Conservation (phyloP, 2,113 vertebrate species). For the Ceyx melanurus region DNA sequence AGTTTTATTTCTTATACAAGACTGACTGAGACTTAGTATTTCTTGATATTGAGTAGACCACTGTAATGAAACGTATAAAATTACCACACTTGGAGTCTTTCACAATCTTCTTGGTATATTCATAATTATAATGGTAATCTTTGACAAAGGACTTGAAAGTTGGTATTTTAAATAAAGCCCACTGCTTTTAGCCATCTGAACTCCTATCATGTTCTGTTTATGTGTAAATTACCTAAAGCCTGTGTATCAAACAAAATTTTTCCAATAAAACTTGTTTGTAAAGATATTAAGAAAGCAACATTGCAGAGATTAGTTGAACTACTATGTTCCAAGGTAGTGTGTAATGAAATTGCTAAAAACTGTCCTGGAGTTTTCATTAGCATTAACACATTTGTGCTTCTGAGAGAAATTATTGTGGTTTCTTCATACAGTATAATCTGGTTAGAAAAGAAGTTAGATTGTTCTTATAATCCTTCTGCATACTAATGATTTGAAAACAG, state of each 20-base stretch:
- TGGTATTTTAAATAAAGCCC: neutral
- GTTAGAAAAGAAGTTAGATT: constrained; percentile 36
- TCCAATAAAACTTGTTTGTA: neutral
- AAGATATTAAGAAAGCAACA: constrained; percentile 23
- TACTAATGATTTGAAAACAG: neutral
- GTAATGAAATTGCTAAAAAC: constrained; percentile 53
- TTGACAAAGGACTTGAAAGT: neutral
- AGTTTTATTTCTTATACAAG: neutral
- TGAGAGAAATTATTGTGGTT: constrained; percentile 38
- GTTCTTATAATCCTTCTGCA: constrained; percentile 1
- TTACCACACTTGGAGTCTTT: neutral
- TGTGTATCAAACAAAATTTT: neutral
- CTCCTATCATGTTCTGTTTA: neutral
- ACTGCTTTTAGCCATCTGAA: neutral
- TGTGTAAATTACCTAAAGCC: neutral
- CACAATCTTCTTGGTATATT: neutral
- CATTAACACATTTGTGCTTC: constrained; percentile 29
- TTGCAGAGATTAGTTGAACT: constrained; percentile 48
- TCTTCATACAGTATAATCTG: neutral
- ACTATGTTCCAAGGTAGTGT: constrained; percentile 5
- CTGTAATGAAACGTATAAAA: neutral
- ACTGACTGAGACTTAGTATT: neutral
- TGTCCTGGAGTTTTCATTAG: constrained; percentile 56
- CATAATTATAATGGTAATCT: neutral
- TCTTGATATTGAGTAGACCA: neutral